Evolutionary conservation across 2,888 invertebrate genomes (phyloP).

Genomic region (Lumbricus terrestris): DNA sequence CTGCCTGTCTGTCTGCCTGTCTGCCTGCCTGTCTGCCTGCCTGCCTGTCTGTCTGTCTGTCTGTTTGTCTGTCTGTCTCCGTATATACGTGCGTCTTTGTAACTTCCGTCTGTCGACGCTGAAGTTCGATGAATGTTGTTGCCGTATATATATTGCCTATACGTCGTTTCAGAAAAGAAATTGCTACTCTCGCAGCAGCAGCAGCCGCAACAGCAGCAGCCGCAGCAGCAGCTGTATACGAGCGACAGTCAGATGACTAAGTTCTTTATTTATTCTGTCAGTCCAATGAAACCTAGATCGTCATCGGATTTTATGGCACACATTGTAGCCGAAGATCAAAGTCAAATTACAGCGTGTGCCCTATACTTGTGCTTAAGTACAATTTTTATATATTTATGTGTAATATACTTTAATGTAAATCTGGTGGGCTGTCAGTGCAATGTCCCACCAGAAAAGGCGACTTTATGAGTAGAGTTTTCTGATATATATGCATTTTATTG

Average conservation of each 20-base stretch:
- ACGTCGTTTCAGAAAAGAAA: background rate
- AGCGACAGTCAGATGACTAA: background rate
- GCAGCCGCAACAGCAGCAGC: too few species aligned
- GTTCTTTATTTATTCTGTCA: conserved; percentile 3
- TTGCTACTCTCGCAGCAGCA: background rate
- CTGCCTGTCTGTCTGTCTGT: too few species aligned
- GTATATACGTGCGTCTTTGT: background rate
- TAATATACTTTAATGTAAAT: background rate
- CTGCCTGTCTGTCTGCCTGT: too few species aligned
- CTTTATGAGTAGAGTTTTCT: background rate
- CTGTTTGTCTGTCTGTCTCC: too few species aligned
- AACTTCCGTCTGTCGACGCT: background rate
- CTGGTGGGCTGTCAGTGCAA: background rate
- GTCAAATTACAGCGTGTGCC: background rate
- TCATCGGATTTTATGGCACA: background rate
- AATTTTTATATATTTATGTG: background rate
- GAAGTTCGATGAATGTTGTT: background rate
- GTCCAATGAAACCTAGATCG: background rate
- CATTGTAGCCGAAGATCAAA: background rate
- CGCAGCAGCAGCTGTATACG: background rate
- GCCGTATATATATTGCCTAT: background rate
- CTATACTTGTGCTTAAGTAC: background rate
- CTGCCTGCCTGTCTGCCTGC: too few species aligned
- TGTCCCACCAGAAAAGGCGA: too few species aligned
- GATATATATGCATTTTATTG: background rate